These are phyloP conservation scores for Anser cygnoides DNA, from an alignment of 2,113 vertebrate species.

Conservation along the genomic window DNA sequence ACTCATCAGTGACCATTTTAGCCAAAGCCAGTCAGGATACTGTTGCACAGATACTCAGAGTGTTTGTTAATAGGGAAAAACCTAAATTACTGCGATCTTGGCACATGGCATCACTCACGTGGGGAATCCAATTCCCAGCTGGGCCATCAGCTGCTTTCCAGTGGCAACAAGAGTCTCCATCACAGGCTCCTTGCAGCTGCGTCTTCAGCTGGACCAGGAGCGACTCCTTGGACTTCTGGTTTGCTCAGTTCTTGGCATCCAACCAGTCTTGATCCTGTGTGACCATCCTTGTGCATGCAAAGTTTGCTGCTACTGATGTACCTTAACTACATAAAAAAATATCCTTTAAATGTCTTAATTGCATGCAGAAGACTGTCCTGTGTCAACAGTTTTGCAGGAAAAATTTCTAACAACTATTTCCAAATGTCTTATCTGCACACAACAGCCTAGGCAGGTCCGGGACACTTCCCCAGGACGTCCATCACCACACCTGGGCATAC, in stretches of 20 bases:
- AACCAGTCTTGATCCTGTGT: background rate
- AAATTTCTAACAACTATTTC: background rate
- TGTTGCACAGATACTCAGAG: background rate
- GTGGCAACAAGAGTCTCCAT: background rate
- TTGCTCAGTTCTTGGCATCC: background rate
- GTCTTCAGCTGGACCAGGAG: background rate
- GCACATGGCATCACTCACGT: background rate
- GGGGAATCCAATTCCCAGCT: background rate
- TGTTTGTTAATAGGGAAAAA: background rate
- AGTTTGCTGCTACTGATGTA: background rate
- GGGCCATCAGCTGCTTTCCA: background rate
- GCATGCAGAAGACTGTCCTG: background rate
- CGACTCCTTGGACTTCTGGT: background rate
- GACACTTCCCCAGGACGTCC: background rate
- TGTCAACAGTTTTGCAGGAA: background rate
- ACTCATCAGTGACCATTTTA: background rate
- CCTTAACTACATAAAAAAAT: background rate
- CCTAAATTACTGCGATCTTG: background rate
- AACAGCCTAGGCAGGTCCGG: background rate
- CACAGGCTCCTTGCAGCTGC: background rate
- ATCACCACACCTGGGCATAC: accelerated
- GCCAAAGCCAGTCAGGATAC: background rate
- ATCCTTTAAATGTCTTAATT: background rate
- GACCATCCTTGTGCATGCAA: background rate
- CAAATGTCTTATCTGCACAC: background rate